Evolutionary conservation across 1,140 invertebrate genomes (phyloP), one percentile per base, ranked within the genome.

Genomic region (Bombyx mori): DNA sequence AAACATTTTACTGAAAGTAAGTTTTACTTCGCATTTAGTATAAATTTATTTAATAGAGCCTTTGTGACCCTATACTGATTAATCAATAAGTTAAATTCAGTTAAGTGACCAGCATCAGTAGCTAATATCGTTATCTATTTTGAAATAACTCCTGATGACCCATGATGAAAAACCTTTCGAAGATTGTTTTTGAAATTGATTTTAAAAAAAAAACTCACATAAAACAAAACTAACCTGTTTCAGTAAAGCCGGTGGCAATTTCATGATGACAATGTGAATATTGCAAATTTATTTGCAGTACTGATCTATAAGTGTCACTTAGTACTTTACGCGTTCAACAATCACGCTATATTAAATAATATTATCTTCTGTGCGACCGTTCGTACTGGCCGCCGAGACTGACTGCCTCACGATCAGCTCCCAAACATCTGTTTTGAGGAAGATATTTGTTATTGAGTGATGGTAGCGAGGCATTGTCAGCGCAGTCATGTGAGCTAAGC

Each of bases 211-310:
- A 18, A 12, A 22, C 8, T 44, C 54, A 53, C 9, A 45, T 56
- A 57, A 44, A 59, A 54, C 49, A 57, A 54, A 22, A 63, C 44
- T 63, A 71, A 82, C 80, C 75, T 83, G 80, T 69, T 81, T 83
- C 4, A 83, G 54, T 63, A 83, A 76, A 22, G 77, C 78, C 47
- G 70, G 47, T n/a, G 78, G 69, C 51, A 83, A 60, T 59, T 72
- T 65, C 78, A 83, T 83, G 8, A 42, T 43, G 60, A 22, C 8
- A 3, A 35, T 35, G 1, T 35, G 42, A 42, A 8, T 44, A 46
- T 8, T 43, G 42, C n/a, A 9, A 42, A 54, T 18, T 54, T 22
- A 3, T 45, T 8, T 35, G 22, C 53, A 49, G 9, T 22, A 22
- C 45, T 9, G 53, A 54, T 22, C 7, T 43, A 22, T 18, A 18